Conservation (phyloP, 2,888 invertebrate genomes). For the Brachyptera putata region DNA sequence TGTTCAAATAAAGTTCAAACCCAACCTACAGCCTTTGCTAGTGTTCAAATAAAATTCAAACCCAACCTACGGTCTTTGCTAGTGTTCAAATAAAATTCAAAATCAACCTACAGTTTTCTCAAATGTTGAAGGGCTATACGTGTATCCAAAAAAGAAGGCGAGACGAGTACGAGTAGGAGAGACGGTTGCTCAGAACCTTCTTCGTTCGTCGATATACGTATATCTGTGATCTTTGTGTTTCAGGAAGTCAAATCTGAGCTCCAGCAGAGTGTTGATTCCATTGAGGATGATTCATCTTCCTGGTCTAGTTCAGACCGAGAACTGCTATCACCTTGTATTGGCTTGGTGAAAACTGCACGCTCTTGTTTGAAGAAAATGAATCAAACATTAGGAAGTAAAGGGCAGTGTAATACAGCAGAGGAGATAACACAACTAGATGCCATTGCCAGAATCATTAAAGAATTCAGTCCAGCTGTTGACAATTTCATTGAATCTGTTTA, state of each 20-base stretch:
- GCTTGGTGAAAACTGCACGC: conserved; percentile 32
- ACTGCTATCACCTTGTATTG: conserved; percentile 30
- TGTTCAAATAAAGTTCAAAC: no score
- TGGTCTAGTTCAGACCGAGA: conserved; percentile 32
- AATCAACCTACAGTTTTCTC: no score
- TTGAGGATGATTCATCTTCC: conserved; percentile 22
- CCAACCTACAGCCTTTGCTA: no score
- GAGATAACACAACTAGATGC: conserved; percentile 31
- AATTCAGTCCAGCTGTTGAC: conserved; percentile 33
- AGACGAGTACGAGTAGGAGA: no score
- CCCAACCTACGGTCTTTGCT: no score
- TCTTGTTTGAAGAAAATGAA: conserved; percentile 26
- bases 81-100: no score
- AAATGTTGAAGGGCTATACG: no score
- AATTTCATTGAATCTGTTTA: conserved; percentile 31
- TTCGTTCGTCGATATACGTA: no score
- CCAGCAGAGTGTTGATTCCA: not conserved
- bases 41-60: no score
- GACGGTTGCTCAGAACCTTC: no score
- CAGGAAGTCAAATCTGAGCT: conserved; percentile 14
- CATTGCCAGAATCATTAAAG: conserved; percentile 14
- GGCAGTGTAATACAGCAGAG: conserved; percentile 25
- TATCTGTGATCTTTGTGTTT: no score
- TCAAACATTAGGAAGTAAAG: conserved; percentile 18
- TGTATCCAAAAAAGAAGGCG: no score